phyloP scores from a whole-genome alignment of 2,797 vertebrate genomes.

The Catostomus latipinnis region DNA sequence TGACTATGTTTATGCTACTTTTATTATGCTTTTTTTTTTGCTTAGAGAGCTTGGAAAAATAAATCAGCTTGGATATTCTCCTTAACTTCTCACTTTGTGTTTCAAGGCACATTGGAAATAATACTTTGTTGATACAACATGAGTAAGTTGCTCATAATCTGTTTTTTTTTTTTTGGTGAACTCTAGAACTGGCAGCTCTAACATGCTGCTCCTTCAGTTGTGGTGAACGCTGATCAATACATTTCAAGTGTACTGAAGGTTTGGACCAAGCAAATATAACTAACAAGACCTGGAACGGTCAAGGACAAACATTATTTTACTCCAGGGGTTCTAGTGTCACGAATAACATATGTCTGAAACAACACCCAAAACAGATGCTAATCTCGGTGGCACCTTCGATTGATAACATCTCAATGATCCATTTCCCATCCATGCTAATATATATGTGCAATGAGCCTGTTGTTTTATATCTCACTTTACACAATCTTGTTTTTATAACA shows the following conservation, averaged over 20 bases:
- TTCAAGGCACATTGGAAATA: neutral
- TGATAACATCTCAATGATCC: conserved; percentile 8
- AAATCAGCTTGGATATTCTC: neutral
- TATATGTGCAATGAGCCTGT: neutral
- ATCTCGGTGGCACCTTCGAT: conserved; percentile 4
- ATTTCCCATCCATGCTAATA: neutral
- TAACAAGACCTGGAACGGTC: conserved; percentile 23
- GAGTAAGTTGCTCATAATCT: neutral
- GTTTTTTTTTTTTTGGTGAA: neutral
- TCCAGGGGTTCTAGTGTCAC: conserved; percentile 13
- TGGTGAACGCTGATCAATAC: conserved; percentile 38
- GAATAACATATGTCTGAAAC: conserved; percentile 41
- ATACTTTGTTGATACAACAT: neutral
- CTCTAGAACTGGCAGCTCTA: neutral
- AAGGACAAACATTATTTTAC: conserved; percentile 33
- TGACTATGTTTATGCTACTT: neutral
- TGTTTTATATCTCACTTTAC: neutral
- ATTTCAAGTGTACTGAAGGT: conserved; percentile 20
- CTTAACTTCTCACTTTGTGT: too few species aligned
- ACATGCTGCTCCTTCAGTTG: conserved; percentile 2
- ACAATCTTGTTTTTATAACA: too few species aligned
- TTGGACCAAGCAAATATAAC: conserved; percentile 13
- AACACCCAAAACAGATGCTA: conserved; percentile 27
- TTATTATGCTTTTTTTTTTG: conserved; percentile 1
- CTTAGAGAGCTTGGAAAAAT: neutral